Conservation (phyloP, 2,113 vertebrate species). For the Tretioscincus oriximinensis region DNA sequence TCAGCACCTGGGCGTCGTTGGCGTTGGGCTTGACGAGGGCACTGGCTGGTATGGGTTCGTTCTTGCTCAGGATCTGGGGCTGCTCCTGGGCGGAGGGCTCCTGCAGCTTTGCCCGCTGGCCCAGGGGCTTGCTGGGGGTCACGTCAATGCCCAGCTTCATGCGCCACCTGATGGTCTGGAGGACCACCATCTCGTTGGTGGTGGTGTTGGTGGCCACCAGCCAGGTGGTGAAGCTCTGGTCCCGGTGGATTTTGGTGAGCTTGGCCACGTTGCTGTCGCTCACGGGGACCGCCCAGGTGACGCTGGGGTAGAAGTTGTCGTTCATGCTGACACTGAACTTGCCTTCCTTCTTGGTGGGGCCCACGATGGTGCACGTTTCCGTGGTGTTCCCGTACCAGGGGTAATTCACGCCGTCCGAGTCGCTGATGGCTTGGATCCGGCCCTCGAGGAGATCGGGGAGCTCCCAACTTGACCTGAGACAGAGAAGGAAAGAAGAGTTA, state of each 20-base stretch:
- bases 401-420: conserved; percentile 96
- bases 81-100: conserved; percentile 89
- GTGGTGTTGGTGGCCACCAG: conserved; percentile 91
- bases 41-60: conserved; percentile 88
- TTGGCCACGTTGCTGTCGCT: conserved; percentile 90
- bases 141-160: conserved; percentile 93
- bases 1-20: conserved; percentile 98
- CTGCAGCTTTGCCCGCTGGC: conserved; percentile 83
- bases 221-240: conserved; percentile 98
- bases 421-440: conserved; percentile 92
- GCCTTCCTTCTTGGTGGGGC: conserved; percentile 90
- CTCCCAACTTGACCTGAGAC: conserved; percentile 94
- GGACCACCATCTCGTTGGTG: conserved; percentile 83
- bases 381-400: conserved; percentile 99
- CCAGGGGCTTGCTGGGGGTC: conserved; percentile 84
- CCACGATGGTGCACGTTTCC: conserved; percentile 90
- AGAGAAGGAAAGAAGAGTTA: not conserved
- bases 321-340: conserved; percentile 97
- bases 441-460: conserved; percentile 89
- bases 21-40: conserved; percentile 97
- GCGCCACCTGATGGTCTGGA: conserved; percentile 94
- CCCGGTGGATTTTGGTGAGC: conserved; percentile 89
- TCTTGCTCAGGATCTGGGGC: conserved; percentile 88
- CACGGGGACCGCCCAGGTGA: conserved; percentile 96
- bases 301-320: conserved; percentile 98